Percentiles rank a stretch among this genome's conserved stretches.
phyloP scores from a whole-genome alignment of 1,140 invertebrate genomes.

The Drosophila tropicalis region DNA sequence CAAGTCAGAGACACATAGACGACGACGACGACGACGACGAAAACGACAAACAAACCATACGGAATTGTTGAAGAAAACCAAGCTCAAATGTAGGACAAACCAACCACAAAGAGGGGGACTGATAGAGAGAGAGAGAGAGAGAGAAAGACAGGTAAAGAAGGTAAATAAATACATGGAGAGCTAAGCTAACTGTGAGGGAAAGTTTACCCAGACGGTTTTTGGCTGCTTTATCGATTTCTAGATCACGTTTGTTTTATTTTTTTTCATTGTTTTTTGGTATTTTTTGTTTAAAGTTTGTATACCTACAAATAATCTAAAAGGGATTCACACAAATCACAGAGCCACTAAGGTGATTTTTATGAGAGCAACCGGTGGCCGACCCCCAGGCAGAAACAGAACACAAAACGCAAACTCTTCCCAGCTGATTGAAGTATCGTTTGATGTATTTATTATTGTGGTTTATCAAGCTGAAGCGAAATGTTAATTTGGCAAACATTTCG shows the following conservation, averaged over 20 bases:
- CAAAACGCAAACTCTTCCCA: not conserved
- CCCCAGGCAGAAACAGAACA: too few relatives aligned
- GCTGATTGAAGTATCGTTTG: not conserved
- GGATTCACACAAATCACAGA: too few relatives aligned
- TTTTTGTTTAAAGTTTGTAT: constrained; percentile 42
- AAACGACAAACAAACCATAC: constrained; percentile 34
- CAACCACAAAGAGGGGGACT: constrained; percentile 23
- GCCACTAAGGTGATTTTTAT: not conserved
- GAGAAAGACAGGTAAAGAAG: constrained; percentile 1
- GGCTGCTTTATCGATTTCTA: constrained; percentile 67
- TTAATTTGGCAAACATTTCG: constrained; percentile 19
- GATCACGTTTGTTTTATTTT: constrained; percentile 41
- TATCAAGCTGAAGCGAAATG: not conserved
- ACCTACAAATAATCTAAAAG: constrained; percentile 33
- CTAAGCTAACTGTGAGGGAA: constrained; percentile 32
- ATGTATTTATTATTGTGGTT: not conserved
- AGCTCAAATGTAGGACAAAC: constrained; percentile 44
- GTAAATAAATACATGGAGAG: constrained; percentile 1
- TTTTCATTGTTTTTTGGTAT: not conserved
- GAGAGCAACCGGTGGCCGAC: constrained; percentile 12
- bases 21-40: constrained; percentile 2
- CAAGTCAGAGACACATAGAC: constrained; percentile 35
- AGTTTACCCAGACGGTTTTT: constrained; percentile 41
- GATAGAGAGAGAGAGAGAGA: not conserved
- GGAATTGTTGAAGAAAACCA: constrained; percentile 40